phyloP scores from a whole-genome alignment of 2,113 vertebrate species.

The Bucco capensis region DNA sequence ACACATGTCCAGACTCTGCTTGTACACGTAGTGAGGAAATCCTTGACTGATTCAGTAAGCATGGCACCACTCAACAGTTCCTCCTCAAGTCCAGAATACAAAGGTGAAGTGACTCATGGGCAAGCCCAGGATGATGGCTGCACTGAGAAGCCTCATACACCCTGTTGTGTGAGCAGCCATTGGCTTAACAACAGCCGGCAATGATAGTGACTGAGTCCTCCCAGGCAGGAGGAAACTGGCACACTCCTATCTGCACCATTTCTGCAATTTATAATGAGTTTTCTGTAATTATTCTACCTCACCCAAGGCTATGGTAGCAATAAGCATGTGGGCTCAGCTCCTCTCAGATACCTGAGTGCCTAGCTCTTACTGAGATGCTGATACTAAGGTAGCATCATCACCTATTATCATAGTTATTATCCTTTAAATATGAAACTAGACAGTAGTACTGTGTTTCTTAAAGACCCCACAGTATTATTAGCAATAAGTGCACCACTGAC shows the following conservation, averaged over 20 bases:
- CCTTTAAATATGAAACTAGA: not conserved
- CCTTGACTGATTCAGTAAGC: not conserved
- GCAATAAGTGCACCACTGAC: rapidly evolving
- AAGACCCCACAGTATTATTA: not conserved
- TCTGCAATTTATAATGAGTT: not conserved
- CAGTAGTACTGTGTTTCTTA: not conserved
- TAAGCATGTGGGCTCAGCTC: not conserved
- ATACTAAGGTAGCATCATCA: not conserved
- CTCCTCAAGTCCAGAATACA: conserved; percentile 20
- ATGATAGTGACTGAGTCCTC: not conserved
- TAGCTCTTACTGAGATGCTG: not conserved
- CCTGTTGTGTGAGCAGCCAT: rapidly evolving
- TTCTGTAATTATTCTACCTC: not conserved
- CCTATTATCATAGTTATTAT: not conserved
- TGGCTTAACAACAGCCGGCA: not conserved
- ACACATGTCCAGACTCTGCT: not conserved
- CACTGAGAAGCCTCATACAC: not conserved
- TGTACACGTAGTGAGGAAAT: not conserved
- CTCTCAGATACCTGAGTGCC: rapidly evolving
- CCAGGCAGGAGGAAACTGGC: not conserved
- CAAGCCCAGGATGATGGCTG: not conserved
- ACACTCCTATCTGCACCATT: not conserved
- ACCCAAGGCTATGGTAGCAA: not conserved
- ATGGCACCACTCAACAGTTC: not conserved
- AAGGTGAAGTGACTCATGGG: conserved; percentile 24